phyloP scores from a whole-genome alignment of 2,797 vertebrate species.

The Babyrousa celebensis region DNA sequence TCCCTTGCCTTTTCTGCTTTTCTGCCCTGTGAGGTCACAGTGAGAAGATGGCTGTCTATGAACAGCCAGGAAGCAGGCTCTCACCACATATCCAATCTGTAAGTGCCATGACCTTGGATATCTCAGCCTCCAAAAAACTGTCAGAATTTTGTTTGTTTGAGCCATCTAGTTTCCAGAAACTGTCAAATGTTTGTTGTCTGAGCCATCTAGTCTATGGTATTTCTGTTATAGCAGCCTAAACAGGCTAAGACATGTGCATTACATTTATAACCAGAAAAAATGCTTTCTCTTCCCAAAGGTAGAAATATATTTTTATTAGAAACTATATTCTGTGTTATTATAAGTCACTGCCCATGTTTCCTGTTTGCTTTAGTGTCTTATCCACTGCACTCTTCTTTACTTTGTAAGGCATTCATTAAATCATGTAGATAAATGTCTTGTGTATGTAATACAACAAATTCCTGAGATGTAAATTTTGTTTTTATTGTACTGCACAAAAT shows the following conservation, averaged over 20 bases:
- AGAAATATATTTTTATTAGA: background rate
- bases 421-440: background rate
- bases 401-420: background rate
- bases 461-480: background rate
- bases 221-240: background rate
- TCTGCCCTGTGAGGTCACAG: background rate
- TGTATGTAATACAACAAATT: background rate
- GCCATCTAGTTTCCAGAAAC: background rate
- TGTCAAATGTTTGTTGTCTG: background rate
- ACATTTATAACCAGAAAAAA: background rate
- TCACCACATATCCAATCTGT: background rate
- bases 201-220: background rate
- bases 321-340: background rate
- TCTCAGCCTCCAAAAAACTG: background rate
- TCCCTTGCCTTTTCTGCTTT: background rate
- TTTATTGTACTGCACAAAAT: background rate
- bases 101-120: background rate
- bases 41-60: background rate
- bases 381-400: background rate
- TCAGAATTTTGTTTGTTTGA: conserved; percentile 4
- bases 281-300: background rate
- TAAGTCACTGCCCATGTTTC: background rate
- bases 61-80: background rate
- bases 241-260: background rate
- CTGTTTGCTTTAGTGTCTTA: background rate